Evolutionary conservation across 2,113 vertebrate species (phyloP).

Genomic region (Silurus asotus): DNA sequence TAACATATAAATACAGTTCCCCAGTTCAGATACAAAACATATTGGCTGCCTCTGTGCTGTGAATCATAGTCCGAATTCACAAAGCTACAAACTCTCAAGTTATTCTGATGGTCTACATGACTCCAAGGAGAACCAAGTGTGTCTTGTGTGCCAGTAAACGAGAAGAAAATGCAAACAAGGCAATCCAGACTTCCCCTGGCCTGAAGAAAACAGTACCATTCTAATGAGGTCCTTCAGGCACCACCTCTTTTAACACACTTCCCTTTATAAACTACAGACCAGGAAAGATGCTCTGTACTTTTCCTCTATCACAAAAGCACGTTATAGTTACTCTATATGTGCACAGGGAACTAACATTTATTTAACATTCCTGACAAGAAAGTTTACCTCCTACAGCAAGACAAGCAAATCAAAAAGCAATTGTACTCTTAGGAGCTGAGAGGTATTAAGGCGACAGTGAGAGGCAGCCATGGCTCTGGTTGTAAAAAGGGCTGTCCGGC

Average conservation of each 20-base stretch:
- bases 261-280: background rate
- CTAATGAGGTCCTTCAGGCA: slow-evolving; percentile 10
- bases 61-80: background rate
- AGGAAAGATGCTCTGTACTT: background rate
- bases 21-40: background rate
- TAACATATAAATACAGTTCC: background rate
- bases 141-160: background rate
- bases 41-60: background rate
- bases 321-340: background rate
- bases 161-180: slow-evolving; percentile 6
- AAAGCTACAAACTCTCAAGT: background rate
- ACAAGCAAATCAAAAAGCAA: background rate
- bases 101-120: background rate
- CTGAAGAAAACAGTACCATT: background rate
- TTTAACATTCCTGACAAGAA: background rate
- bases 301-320: background rate
- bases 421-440: background rate
- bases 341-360: background rate
- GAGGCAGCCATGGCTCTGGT: slow-evolving; percentile 42
- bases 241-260: background rate
- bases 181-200: background rate
- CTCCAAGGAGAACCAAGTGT: background rate
- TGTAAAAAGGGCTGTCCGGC: slow-evolving; percentile 36
- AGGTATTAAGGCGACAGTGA: slow-evolving; percentile 3
- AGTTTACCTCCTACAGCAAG: background rate